These are phyloP conservation scores for Phoeniculus purpureus DNA, from an alignment of 2,797 vertebrate genomes.

Conservation along the genomic window DNA sequence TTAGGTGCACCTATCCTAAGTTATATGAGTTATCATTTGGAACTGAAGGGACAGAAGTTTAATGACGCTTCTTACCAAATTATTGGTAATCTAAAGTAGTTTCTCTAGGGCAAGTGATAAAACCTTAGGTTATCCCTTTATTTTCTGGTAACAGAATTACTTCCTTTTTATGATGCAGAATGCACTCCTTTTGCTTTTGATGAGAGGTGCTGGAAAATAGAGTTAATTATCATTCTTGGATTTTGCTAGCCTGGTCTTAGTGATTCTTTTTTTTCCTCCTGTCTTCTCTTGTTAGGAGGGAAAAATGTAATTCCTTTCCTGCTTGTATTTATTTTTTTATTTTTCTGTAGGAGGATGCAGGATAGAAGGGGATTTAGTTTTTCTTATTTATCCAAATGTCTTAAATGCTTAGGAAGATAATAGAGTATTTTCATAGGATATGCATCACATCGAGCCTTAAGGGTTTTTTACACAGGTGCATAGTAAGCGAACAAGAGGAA, in stretches of 20 bases:
- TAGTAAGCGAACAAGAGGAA: too few species aligned
- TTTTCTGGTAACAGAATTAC: not conserved
- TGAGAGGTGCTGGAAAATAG: not conserved
- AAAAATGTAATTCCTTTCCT: not conserved
- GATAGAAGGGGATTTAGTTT: not conserved
- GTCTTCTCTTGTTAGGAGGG: not conserved
- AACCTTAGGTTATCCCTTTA: not conserved
- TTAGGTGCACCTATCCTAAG: not conserved
- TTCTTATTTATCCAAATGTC: not conserved
- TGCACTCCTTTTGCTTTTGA: not conserved
- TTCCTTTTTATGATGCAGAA: not conserved
- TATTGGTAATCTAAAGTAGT: too few species aligned
- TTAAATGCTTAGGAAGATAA: not conserved
- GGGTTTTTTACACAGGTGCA: too few species aligned
- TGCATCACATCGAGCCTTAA: not conserved
- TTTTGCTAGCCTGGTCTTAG: not conserved
- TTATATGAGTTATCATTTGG: not conserved
- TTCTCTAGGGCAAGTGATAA: too few species aligned
- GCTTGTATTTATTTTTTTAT: not conserved
- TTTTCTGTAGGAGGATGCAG: not conserved
- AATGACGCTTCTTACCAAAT: not conserved
- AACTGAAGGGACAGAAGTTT: constrained; percentile 1
- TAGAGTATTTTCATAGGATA: not conserved
- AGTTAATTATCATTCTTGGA: not conserved
- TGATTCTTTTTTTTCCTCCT: not conserved